A percentile compares a stretch with the other conserved stretches of the same genome.
phyloP scores from a whole-genome alignment of 2,888 invertebrate species.

The Plagodis dolabraria region DNA sequence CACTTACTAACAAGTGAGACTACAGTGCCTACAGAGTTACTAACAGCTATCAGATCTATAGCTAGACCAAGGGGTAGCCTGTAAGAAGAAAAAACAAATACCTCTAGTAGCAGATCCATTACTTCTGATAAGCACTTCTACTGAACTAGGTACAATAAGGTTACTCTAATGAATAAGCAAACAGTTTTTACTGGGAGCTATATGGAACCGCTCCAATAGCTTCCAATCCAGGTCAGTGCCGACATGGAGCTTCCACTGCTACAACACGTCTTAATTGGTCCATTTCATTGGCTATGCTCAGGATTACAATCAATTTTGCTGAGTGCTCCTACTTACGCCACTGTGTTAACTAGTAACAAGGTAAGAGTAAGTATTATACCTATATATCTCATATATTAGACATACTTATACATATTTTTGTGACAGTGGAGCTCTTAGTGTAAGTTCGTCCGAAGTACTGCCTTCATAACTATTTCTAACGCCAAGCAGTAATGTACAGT shows the following conservation, averaged over 20 bases:
- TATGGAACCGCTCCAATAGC: constrained; percentile 4
- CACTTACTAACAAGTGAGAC: too few relatives aligned
- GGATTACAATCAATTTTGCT: constrained; percentile 43
- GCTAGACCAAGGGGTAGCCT: neutral
- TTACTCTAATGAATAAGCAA: constrained; percentile 1
- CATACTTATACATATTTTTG: too few relatives aligned
- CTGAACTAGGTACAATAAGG: neutral
- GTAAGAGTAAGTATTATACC: too few relatives aligned
- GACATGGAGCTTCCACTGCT: neutral
- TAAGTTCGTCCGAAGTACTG: too few relatives aligned
- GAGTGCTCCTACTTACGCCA: constrained; percentile 15
- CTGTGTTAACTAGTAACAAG: too few relatives aligned
- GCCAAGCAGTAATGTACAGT: too few relatives aligned
- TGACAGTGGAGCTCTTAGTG: too few relatives aligned
- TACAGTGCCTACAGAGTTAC: too few relatives aligned
- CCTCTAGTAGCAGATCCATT: neutral
- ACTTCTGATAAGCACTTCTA: neutral
- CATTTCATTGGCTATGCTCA: constrained; percentile 34
- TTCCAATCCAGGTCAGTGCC: constrained; percentile 11
- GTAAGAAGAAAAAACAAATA: neutral
- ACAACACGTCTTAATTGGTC: constrained; percentile 32
- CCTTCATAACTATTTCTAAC: too few relatives aligned
- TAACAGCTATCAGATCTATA: too few relatives aligned
- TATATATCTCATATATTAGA: too few relatives aligned
- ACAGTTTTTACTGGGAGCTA: constrained; percentile 1